Base-by-base conservation (phyloP, 2,888 invertebrate genomes). In the Tridacna crocea region DNA sequence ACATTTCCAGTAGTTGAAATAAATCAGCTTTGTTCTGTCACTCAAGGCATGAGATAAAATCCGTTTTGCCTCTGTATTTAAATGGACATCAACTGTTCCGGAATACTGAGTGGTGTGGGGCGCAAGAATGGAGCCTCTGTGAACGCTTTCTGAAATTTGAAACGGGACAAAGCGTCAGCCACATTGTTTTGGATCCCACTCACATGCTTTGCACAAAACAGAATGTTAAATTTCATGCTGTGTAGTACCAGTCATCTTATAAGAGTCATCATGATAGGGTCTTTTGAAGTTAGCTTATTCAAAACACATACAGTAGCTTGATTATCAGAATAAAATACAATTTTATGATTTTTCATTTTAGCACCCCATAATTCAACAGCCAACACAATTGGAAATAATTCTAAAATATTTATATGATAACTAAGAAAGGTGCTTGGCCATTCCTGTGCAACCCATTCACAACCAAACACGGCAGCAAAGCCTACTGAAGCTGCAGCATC, bases 401-500 rank as follows among this genome's bases (percentile, higher is more conserved):
- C 73, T 46, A 77, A 22, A 22, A 77, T 65, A 51, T 76, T 73
- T 55, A 80, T 80, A 61, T 76, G 63, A 60, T 47, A 66, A 0
- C 36, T 8, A 8, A 17, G 0, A 55, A 47, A 66, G 19, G 27
- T 0, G 15, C 22, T 15, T 19, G 13, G 12, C 80, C 73, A 80
- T 55, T 3, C 10, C 10, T 73, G 27, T 15, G 73, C 73, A 51
- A 82, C 46, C 75, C 78, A 82, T 46, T 81, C 22, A 3, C 26
- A 48, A 0, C 78, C 79, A 72, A 78, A 75, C 19, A 78, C 66
- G 22, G 60, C 82, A 17, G 78, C 78, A 75, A 61, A 82, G 2
- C 82, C 82, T n/a, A 75, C 19, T 10, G 72, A 65, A 11, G 79
- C 70, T 26, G 82, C 77, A 48, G 81, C 77, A 77, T 81, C 81